These are phyloP conservation scores for Rhinoptilus africanus DNA, from an alignment of 2,113 vertebrate genomes.

Conservation along the genomic window DNA sequence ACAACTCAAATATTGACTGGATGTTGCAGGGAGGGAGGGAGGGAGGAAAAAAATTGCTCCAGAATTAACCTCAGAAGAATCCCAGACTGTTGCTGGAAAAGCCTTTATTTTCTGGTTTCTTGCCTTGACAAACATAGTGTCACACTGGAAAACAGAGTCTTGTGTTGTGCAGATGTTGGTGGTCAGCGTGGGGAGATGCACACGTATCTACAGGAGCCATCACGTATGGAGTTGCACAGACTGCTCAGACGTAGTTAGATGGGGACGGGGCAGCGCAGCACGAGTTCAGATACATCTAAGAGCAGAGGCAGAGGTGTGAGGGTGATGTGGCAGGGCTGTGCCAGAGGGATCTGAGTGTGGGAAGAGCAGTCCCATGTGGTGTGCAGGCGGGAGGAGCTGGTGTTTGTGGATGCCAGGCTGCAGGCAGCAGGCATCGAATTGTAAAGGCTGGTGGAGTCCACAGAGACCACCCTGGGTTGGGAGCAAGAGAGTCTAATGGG, in stretches of 20 bases:
- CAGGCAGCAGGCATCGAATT: not conserved
- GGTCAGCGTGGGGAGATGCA: not conserved
- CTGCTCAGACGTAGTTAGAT: not conserved
- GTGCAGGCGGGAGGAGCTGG: not conserved
- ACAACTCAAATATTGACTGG: conserved; percentile 62
- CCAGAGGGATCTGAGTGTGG: not conserved
- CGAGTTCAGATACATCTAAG: not conserved
- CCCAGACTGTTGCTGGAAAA: not conserved
- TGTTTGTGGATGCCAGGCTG: not conserved
- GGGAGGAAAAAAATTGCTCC: not conserved
- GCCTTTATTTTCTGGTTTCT: not conserved
- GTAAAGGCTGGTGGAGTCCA: not conserved
- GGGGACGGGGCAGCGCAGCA: not conserved
- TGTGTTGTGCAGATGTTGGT: not conserved
- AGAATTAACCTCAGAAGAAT: not conserved
- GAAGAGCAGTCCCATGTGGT: not conserved
- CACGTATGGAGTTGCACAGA: fast-evolving
- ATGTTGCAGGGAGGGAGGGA: not conserved
- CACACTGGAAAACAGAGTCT: not conserved
- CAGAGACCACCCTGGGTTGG: not conserved
- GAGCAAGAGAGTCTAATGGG: not conserved
- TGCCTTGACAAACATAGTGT: not conserved
- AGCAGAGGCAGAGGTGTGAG: not conserved
- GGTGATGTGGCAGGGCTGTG: fast-evolving
- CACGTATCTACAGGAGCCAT: not conserved